These are phyloP conservation scores for Marmota monax DNA, from an alignment of 2,113 vertebrate species.

Conservation along the genomic window DNA sequence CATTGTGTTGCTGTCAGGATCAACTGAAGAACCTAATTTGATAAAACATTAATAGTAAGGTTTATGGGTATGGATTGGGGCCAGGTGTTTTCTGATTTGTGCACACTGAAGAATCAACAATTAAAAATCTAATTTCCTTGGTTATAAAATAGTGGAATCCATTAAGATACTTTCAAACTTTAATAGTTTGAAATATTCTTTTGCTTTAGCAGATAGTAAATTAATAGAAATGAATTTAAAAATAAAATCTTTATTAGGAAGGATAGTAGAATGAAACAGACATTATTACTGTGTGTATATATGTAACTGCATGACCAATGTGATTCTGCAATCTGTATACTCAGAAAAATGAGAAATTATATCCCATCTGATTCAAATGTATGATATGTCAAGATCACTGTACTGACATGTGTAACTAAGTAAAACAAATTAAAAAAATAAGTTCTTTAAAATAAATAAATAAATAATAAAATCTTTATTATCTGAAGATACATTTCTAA, in stretches of 20 bases:
- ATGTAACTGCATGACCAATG: no score
- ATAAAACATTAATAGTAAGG: neutral
- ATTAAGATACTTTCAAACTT: constrained; percentile 21
- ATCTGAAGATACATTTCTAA: constrained; percentile 42
- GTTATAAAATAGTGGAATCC: neutral
- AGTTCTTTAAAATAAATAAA: no score
- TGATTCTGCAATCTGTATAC: no score
- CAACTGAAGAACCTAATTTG: constrained; percentile 15
- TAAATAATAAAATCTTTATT: constrained; percentile 26
- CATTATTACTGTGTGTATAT: no score
- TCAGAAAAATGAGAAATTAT: no score
- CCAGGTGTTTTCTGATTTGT: neutral
- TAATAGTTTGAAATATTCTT: constrained; percentile 29
- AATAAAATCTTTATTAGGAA: constrained; percentile 27
- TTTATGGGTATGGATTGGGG: neutral
- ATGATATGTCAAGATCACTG: no score
- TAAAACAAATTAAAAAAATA: no score
- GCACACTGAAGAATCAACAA: neutral
- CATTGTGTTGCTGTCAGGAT: neutral
- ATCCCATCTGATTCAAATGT: no score
- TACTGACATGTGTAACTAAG: no score
- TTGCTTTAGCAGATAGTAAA: constrained; percentile 22
- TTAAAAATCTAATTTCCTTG: constrained; percentile 40
- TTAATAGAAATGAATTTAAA: constrained; percentile 33
- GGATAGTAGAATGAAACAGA: no score